Evolutionary conservation across 2,888 invertebrate genomes (phyloP).

Genomic region (Cantharis nigra): DNA sequence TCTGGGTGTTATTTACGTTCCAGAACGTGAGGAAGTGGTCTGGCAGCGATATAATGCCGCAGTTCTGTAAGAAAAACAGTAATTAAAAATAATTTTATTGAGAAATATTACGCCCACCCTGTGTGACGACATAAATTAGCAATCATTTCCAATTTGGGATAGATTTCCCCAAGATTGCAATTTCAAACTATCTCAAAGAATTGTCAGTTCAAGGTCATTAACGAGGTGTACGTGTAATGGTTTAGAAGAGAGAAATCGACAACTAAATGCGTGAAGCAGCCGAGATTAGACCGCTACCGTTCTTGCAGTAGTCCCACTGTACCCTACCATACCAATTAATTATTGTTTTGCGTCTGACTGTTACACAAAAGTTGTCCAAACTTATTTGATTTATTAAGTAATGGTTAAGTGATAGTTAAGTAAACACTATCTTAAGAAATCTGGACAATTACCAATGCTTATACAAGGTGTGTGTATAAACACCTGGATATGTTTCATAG

Average conservation of each 20-base stretch:
- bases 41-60: not conserved
- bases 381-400: not conserved
- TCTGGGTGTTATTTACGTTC: not conserved
- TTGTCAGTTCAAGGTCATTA: not conserved
- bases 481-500: not conserved
- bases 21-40: not conserved
- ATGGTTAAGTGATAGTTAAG: not conserved
- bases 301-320: not conserved
- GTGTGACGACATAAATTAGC: not conserved
- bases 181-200: not conserved
- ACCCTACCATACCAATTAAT: not conserved
- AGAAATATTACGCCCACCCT: not conserved
- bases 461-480: not conserved
- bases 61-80: not conserved
- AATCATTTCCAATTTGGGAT: not conserved
- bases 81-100: not conserved
- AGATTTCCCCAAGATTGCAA: not conserved
- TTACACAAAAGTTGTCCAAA: not conserved
- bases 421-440: not conserved
- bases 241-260: slow-evolving; percentile 1
- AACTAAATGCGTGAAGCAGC: not conserved
- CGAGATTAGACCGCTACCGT: not conserved
- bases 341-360: not conserved
- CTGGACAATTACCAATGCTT: not conserved
- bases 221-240: not conserved